Percentiles rank a stretch among this genome's conserved stretches.
phyloP scores from a whole-genome alignment of 2,797 vertebrate species.

The Alca torda region DNA sequence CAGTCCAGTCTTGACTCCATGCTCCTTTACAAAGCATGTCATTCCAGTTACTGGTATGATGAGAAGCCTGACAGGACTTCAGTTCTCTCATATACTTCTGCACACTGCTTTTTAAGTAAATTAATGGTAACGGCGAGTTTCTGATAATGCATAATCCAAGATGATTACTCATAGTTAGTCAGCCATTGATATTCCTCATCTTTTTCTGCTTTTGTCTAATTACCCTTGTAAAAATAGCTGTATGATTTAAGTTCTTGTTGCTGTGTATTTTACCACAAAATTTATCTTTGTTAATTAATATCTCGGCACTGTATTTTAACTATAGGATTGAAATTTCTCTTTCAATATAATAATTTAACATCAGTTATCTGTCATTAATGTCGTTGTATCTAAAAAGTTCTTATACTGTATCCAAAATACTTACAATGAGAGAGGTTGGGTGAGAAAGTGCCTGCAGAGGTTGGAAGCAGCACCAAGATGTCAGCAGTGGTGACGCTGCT shows the following conservation, averaged over 20 bases:
- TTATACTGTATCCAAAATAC: neutral
- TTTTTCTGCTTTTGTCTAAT: neutral
- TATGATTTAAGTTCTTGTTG: neutral
- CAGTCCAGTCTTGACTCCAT: neutral
- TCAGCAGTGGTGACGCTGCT: neutral
- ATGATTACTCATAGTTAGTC: slow-evolving; percentile 34
- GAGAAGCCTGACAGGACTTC: neutral
- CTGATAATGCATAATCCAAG: neutral
- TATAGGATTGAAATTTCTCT: neutral
- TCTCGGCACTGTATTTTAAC: neutral
- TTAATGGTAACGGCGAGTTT: neutral
- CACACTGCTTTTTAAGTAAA: neutral
- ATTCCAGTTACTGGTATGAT: neutral
- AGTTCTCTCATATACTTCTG: neutral
- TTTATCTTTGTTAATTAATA: neutral
- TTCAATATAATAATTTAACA: neutral
- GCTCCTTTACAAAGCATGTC: neutral
- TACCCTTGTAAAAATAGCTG: neutral
- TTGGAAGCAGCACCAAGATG: neutral
- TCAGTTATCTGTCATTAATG: neutral
- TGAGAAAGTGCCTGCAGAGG: neutral
- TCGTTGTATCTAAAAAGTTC: neutral
- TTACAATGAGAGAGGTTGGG: neutral
- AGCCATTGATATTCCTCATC: neutral
- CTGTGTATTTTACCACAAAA: neutral